Evolutionary conservation across 2,888 invertebrate species (phyloP).

Genomic region (Caenorhabditis macrosperma): DNA sequence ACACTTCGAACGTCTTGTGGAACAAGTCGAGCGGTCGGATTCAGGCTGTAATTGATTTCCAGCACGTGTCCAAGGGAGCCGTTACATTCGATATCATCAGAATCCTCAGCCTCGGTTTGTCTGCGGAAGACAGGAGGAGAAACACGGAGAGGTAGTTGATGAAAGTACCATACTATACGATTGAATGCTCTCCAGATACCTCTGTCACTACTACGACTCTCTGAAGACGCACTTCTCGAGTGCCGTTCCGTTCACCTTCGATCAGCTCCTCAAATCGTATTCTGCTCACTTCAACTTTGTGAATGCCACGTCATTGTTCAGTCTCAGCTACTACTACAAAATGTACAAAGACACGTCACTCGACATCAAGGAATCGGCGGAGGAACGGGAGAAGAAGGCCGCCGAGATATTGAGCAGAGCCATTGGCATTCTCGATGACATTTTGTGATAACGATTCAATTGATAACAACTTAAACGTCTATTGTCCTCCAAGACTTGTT

Average conservation of each 20-base stretch:
- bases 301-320: constrained; percentile 48
- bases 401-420: constrained; percentile 40
- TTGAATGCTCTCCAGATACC: constrained; percentile 21
- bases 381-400: constrained; percentile 21
- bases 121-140: constrained; percentile 5
- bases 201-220: constrained; percentile 32
- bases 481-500: no score
- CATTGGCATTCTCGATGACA: constrained; percentile 43
- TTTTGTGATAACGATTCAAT: not conserved
- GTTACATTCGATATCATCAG: constrained; percentile 45
- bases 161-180: not conserved
- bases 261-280: constrained; percentile 28
- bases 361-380: not conserved
- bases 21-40: constrained; percentile 35
- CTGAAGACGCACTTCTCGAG: constrained; percentile 3
- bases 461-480: no score
- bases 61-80: constrained; percentile 43
- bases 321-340: constrained; percentile 50
- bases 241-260: constrained; percentile 23
- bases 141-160: constrained; percentile 35
- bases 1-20: constrained; percentile 51
- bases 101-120: constrained; percentile 34
- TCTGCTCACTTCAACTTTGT: constrained; percentile 44
- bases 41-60: constrained; percentile 50
- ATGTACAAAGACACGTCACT: constrained; percentile 46